These are phyloP conservation scores for Lamellibrachia satsuma DNA, from an alignment of 2,888 invertebrate species.

Conservation along the genomic window DNA sequence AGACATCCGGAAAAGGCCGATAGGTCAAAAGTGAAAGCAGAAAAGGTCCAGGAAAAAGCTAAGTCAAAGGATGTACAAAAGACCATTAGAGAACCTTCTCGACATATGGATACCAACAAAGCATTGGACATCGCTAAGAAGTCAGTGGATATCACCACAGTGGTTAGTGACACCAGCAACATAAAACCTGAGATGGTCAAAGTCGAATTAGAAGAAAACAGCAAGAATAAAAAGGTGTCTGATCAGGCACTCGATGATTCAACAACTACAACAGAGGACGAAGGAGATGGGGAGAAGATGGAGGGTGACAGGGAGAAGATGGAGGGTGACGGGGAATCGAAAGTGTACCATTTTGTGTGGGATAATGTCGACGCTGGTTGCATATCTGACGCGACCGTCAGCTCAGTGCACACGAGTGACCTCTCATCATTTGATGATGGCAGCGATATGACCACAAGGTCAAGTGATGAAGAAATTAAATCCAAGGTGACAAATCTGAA, in stretches of 20 bases:
- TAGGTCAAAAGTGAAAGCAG: not conserved
- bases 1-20: constrained; percentile 7
- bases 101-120: not conserved
- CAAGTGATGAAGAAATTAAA: constrained; percentile 24
- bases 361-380: constrained; percentile 46
- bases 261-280: constrained; percentile 1
- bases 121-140: not conserved
- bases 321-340: constrained; percentile 25
- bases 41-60: not conserved
- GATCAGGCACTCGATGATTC: not conserved
- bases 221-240: not conserved
- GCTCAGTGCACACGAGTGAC: constrained; percentile 67
- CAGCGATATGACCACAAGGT: not conserved
- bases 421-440: constrained; percentile 63
- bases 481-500: constrained; percentile 40
- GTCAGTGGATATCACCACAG: not conserved
- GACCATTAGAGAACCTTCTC: not conserved
- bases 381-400: constrained; percentile 60
- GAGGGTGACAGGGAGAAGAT: not conserved
- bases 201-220: not conserved
- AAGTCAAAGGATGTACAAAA: not conserved
- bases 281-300: not conserved
- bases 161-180: not conserved
- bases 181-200: not conserved
- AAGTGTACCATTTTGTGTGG: constrained; percentile 60